Evolutionary conservation across 2,113 vertebrate species (phyloP).

Genomic region (Callaeas wilsoni): DNA sequence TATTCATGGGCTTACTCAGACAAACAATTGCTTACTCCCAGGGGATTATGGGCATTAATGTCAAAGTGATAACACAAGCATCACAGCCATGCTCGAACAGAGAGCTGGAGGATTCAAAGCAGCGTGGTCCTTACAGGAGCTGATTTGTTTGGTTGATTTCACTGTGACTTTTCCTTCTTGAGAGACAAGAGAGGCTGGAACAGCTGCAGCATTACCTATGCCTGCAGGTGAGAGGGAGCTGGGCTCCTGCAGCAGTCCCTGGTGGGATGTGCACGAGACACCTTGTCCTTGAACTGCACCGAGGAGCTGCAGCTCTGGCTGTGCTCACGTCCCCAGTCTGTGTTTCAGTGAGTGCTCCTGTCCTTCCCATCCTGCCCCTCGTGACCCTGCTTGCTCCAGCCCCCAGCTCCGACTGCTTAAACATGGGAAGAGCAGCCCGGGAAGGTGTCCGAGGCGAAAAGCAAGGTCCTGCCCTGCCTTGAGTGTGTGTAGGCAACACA

Average conservation of each 20-base stretch:
- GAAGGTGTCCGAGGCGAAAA: not conserved
- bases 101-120: conserved; percentile 44
- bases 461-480: not conserved
- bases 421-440: not conserved
- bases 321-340: not conserved
- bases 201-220: not conserved
- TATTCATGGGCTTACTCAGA: conserved; percentile 60
- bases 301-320: not conserved
- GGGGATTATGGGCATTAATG: conserved; percentile 70
- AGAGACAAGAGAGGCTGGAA: not conserved
- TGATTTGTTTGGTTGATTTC: not conserved
- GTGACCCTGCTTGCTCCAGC: not conserved
- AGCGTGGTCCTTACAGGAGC: conserved; percentile 41
- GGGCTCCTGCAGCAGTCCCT: not conserved
- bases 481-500: too few species aligned
- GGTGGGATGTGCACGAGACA: not conserved
- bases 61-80: conserved; percentile 61
- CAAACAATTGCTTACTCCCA: conserved; percentile 56
- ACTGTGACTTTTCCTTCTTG: not conserved
- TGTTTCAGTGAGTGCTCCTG: not conserved
- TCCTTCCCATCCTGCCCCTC: not conserved
- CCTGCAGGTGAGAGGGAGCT: not conserved
- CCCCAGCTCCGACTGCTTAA: not conserved
- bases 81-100: conserved; percentile 35
- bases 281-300: not conserved